phyloP scores from a whole-genome alignment of 2,888 invertebrate genomes.

The Orthosia incerta region DNA sequence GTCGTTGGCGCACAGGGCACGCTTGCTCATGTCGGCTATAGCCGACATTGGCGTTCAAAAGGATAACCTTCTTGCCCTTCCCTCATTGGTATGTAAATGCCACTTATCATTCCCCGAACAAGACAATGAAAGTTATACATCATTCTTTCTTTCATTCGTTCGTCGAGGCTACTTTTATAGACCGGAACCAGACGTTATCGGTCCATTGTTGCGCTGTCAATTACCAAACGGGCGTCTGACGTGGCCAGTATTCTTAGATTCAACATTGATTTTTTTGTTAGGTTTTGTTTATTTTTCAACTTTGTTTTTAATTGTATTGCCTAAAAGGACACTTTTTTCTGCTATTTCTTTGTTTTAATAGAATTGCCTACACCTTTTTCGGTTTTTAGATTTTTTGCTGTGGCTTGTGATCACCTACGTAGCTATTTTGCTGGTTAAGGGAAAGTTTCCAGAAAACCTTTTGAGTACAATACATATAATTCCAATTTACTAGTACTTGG shows the following conservation, averaged over 20 bases:
- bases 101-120: neutral
- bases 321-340: neutral
- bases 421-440: neutral
- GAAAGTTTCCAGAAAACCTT: neutral
- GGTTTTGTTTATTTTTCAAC: neutral
- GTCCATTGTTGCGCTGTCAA: constrained; percentile 73
- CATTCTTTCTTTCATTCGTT: neutral
- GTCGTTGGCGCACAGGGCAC: too few species aligned
- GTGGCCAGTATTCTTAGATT: constrained; percentile 26
- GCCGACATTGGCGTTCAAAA: too few species aligned
- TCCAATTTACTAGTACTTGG: too few species aligned
- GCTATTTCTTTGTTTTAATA: too few species aligned
- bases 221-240: constrained; percentile 59
- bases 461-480: too few species aligned
- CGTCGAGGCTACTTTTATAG: constrained; percentile 22
- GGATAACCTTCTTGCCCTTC: neutral
- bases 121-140: constrained; percentile 30
- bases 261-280: neutral
- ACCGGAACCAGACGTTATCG: constrained; percentile 61
- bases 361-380: neutral
- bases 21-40: too few species aligned
- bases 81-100: constrained; percentile 1
- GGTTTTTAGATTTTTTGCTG: too few species aligned
- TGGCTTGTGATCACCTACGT: neutral
- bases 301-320: constrained; percentile 6